Percentiles rank a stretch among this genome's conserved stretches.
Evolutionary conservation across 2,113 vertebrate genomes (phyloP).

Genomic region (Caranx ignobilis): DNA sequence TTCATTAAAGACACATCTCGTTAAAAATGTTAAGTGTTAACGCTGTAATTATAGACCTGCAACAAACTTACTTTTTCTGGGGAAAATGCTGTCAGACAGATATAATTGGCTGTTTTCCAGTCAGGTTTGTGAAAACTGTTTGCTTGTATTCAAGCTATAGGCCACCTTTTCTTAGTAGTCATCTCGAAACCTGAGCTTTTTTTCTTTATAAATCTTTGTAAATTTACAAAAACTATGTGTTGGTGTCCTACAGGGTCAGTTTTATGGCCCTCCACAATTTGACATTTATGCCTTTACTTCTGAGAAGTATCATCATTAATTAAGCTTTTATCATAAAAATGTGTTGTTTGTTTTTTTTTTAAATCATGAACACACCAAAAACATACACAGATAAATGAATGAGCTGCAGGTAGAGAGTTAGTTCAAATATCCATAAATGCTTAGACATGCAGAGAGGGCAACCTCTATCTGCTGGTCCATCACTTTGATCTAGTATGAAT

Average conservation of each 20-base stretch:
- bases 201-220: too few species aligned
- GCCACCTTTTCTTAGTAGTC: too few species aligned
- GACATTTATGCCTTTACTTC: not conserved
- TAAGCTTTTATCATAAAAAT: too few species aligned
- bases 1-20: not conserved
- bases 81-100: not conserved
- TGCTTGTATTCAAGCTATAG: too few species aligned
- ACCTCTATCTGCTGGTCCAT: too few species aligned
- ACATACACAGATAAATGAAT: not conserved
- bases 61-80: not conserved
- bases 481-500: too few species aligned
- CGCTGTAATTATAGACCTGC: not conserved
- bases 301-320: too few species aligned
- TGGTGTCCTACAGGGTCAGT: not conserved
- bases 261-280: not conserved
- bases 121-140: not conserved
- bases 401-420: not conserved
- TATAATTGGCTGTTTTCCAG: not conserved
- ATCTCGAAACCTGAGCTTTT: too few species aligned
- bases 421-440: too few species aligned
- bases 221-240: too few species aligned
- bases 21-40: constrained; percentile 3
- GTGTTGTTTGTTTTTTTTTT: too few species aligned
- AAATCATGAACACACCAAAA: not conserved
- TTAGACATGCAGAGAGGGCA: too few species aligned